Base-by-base conservation (phyloP, 2,113 vertebrate species). In the Sula dactylatra region DNA sequence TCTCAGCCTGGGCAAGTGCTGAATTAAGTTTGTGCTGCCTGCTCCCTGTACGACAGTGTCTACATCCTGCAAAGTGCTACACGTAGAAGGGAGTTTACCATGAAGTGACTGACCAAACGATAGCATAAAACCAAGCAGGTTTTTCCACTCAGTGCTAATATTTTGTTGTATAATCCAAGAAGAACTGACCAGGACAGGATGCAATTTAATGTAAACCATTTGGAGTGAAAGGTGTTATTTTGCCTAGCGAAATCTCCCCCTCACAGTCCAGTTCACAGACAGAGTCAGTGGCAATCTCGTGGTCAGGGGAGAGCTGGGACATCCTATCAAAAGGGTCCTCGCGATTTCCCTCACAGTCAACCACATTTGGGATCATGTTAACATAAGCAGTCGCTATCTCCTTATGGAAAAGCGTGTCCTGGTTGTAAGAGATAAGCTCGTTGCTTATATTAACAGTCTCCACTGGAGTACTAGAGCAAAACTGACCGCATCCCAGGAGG, bases 361-460 rank as follows among this genome's bases (percentile, higher is more conserved):
- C 98, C 7, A 98, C 98, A 15, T 99, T 99, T 82, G 99, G 99
- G 92, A 99, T 99, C 98, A 98, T 98, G 96, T 99, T 99, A 92
- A 99, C 96, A 65, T 98, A 99, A 64, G 99, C 98, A 72, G 98
- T 98, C 5, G 96, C 98, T 15, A 99, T 97, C 90, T 99, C 99
- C 97, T 98, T 98, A 95, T 98, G 99, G 88, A 99, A 97, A 90
- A 98, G 97, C 2, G 99, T 98, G 94, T 99, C 99, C 94, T 99
- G 99, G 96, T 99, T 98, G 93, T 98, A 99, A 49, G 99, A 99
- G 78, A 99, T 97, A 70, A 99, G 98, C 97, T 99, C 98, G 4
- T 99, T 99, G 97, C 99, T 99, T 97, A 99, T 98, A 97, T 99
- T 99, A 56, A 99, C 98, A 0, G 99, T 99, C 96, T 99, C 99